Evolutionary conservation across 2,797 vertebrate genomes (phyloP).

Genomic region (Lepilemur ruficaudatus): DNA sequence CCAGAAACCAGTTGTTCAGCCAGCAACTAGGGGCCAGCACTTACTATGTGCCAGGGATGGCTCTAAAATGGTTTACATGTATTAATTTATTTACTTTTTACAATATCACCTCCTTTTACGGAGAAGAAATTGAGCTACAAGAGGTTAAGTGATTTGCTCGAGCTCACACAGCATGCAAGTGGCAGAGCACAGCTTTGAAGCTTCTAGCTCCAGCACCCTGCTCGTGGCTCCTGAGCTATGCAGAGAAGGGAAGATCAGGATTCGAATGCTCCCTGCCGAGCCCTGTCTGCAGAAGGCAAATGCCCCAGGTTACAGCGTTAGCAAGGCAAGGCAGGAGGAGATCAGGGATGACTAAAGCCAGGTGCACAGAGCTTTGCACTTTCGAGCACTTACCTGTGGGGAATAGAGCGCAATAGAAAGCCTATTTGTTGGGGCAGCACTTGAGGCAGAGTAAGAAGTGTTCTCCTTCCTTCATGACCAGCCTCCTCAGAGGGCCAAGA

Average conservation of each 20-base stretch:
- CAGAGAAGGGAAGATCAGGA: background rate
- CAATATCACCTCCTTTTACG: background rate
- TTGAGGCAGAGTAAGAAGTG: background rate
- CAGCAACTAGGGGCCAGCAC: background rate
- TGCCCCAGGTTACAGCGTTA: background rate
- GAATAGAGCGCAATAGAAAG: background rate
- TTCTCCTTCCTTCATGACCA: background rate
- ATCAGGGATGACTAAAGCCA: background rate
- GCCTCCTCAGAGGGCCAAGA: background rate
- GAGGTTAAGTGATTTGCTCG: background rate
- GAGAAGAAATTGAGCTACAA: background rate
- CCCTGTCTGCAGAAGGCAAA: background rate
- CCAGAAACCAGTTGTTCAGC: background rate
- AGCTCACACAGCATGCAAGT: background rate
- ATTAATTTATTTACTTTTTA: background rate
- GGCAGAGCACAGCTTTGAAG: background rate
- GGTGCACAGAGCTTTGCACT: too few species aligned
- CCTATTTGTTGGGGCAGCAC: background rate
- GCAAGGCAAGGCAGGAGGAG: background rate
- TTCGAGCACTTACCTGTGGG: background rate
- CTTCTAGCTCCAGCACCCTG: fast-evolving
- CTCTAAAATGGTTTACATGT: background rate
- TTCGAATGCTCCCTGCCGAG: background rate
- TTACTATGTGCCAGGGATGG: background rate
- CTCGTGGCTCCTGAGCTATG: background rate